Evolutionary conservation across 2,113 vertebrate genomes (phyloP).

Genomic region (Chrysemys picta): DNA sequence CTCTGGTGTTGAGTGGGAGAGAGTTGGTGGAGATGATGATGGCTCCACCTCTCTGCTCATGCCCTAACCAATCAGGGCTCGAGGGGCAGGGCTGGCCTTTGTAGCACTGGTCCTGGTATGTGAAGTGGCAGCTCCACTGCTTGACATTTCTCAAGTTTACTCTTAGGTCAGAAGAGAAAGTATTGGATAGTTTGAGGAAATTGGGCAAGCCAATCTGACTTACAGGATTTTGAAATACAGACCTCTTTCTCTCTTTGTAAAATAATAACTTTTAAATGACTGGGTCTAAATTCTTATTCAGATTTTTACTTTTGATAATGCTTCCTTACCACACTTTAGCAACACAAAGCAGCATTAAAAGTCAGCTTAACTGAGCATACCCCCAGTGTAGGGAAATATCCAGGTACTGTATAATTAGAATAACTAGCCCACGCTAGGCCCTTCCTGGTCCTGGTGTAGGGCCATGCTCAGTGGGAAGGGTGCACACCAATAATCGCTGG

Average conservation of each 20-base stretch:
- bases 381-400: background rate
- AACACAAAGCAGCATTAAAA: background rate
- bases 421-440: background rate
- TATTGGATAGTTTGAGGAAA: background rate
- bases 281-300: background rate
- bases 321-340: background rate
- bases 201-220: background rate
- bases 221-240: background rate
- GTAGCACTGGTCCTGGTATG: background rate
- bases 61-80: too few species aligned
- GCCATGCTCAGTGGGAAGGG: background rate
- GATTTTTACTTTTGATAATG: background rate
- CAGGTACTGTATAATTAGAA: background rate
- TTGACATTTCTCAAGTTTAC: background rate
- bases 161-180: background rate
- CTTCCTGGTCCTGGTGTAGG: background rate
- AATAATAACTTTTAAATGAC: too few species aligned
- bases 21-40: too few species aligned
- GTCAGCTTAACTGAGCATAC: background rate
- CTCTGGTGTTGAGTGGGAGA: background rate
- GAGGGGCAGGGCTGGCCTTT: background rate
- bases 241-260: background rate
- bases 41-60: too few species aligned
- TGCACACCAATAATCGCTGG: background rate
- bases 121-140: background rate